These are phyloP conservation scores for Xenopus tropicalis DNA, from an alignment of 2,113 vertebrate genomes.

Conservation along the genomic window DNA sequence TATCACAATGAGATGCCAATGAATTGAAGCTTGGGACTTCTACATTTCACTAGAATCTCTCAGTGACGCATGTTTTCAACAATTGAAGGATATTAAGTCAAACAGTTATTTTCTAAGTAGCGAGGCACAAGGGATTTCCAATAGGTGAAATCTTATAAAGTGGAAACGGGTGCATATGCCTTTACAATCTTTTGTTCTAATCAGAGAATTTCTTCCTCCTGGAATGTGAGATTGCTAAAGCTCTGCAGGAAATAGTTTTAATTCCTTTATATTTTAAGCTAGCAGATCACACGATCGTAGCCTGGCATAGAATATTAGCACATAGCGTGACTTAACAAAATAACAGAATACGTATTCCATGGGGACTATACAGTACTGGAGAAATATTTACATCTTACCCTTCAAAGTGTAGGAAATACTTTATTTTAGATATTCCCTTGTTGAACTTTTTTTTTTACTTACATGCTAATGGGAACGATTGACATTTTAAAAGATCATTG, in stretches of 20 bases:
- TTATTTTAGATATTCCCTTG: constrained; percentile 10
- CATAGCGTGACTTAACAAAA: constrained; percentile 48
- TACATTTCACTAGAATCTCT: constrained; percentile 67
- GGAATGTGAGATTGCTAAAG: constrained; percentile 63
- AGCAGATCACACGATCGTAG: constrained; percentile 42
- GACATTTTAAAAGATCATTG: too few relatives aligned
- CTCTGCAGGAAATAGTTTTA: constrained; percentile 54
- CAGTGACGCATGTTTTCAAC: constrained; percentile 90
- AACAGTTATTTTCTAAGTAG: constrained; percentile 79
- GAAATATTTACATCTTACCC: constrained; percentile 35
- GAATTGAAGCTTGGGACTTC: constrained; percentile 68
- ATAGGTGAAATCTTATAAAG: constrained; percentile 70
- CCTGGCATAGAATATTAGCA: constrained; percentile 43
- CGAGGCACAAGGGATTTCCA: constrained; percentile 70
- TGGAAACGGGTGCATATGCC: constrained; percentile 74
- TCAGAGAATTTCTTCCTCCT: constrained; percentile 67
- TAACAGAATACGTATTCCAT: constrained; percentile 44
- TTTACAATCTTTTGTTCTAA: constrained; percentile 71
- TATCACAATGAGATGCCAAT: constrained; percentile 76
- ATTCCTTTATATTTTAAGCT: constrained; percentile 34
- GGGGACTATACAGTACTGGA: constrained; percentile 32
- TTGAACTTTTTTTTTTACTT: neutral
- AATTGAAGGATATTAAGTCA: constrained; percentile 97
- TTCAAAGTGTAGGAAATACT: constrained; percentile 43
- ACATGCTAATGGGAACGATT: neutral